phyloP scores from a whole-genome alignment of 1,140 invertebrate species.

The Berghia stephanieae region DNA sequence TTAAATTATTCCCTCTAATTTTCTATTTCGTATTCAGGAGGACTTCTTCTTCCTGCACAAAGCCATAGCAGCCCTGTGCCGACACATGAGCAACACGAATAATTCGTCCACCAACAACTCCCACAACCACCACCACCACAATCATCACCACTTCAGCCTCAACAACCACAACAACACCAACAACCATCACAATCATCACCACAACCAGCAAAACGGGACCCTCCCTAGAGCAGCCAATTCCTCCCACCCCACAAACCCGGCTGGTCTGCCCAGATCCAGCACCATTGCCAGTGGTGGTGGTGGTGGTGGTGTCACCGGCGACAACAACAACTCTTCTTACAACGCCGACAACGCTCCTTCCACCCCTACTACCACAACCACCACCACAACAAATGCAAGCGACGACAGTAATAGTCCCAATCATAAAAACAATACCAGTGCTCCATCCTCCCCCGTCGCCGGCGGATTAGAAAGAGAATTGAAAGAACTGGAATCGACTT shows the following conservation, averaged over 20 bases:
- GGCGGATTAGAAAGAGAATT: no score
- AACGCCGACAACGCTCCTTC: no score
- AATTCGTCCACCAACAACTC: neutral
- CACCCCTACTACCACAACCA: no score
- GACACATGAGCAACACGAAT: conserved; percentile 9
- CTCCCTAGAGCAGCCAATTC: neutral
- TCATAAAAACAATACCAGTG: neutral
- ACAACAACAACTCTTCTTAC: no score
- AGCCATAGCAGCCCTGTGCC: conserved; percentile 15
- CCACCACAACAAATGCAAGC: no score
- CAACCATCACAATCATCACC: neutral
- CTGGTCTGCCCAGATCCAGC: neutral
- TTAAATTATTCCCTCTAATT: neutral
- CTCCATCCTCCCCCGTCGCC: no score
- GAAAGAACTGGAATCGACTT: no score
- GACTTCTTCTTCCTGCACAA: conserved; percentile 22
- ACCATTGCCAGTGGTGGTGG: neutral
- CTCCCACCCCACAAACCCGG: neutral
- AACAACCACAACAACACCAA: neutral
- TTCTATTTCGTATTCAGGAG: conserved; percentile 12
- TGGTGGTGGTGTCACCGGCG: no score
- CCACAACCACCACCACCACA: conserved; percentile 9
- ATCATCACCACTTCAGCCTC: neutral
- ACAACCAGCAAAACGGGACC: neutral
- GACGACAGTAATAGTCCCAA: conserved; percentile 8